Evolutionary conservation across 2,797 vertebrate species (phyloP).

Genomic region (Triplophysa bombifrons): DNA sequence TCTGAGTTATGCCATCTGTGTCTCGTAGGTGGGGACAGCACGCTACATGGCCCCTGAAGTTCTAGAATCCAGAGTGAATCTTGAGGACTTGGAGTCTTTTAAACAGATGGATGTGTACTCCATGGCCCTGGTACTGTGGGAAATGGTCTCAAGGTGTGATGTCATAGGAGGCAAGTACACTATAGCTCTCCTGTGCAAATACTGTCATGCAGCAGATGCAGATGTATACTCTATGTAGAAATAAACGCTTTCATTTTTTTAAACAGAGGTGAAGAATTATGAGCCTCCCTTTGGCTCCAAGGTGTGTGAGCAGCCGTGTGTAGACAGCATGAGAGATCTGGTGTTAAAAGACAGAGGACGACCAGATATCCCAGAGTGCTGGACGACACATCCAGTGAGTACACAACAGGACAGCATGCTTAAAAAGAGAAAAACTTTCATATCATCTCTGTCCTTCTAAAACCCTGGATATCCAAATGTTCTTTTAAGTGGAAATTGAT

Average conservation of each 20-base stretch:
- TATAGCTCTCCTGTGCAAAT: background rate
- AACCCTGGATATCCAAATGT: too few species aligned
- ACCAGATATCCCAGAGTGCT: conserved; percentile 83
- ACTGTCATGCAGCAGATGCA: background rate
- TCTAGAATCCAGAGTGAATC: conserved; percentile 88
- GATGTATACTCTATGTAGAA: background rate
- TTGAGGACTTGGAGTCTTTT: conserved; percentile 90
- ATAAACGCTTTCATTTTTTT: background rate
- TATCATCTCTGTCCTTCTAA: too few species aligned
- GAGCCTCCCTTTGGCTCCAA: conserved; percentile 86
- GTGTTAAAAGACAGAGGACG: conserved; percentile 86
- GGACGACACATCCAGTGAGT: conserved; percentile 83
- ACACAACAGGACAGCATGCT: background rate
- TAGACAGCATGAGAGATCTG: conserved; percentile 90
- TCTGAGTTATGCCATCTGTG: conserved; percentile 18
- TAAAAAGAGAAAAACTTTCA: background rate
- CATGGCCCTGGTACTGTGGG: conserved; percentile 89
- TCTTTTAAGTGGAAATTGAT: too few species aligned
- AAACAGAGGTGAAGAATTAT: conserved; percentile 83
- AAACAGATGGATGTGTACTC: conserved; percentile 95
- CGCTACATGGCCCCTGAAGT: conserved; percentile 93
- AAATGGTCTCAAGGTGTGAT: conserved; percentile 86
- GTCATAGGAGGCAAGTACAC: conserved; percentile 80
- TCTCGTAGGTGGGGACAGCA: conserved; percentile 84
- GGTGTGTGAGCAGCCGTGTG: conserved; percentile 87